Percentiles rank a stretch among this genome's conserved stretches.
Evolutionary conservation across 92 coral and sea anemone species (phyloP).

Genomic region (Porites rus): DNA sequence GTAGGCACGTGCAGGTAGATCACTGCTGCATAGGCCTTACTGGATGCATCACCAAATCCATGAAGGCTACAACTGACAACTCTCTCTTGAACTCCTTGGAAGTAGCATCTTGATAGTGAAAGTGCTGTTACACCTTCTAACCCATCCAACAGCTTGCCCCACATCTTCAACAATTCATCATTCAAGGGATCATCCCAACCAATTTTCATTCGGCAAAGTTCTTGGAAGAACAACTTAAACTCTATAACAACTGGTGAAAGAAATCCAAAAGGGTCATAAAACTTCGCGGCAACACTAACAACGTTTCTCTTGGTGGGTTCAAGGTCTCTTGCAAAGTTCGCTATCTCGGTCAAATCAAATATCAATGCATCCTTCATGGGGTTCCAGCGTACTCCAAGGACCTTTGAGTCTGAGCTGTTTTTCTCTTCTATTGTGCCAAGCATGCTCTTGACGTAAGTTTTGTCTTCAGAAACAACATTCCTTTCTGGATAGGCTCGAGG

Average conservation of each 20-base stretch:
- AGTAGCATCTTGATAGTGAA: constrained; percentile 36
- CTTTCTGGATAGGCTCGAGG: not conserved
- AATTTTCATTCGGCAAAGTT: no score
- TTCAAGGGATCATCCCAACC: not conserved
- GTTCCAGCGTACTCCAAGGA: constrained; percentile 7
- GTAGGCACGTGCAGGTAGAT: constrained; percentile 56
- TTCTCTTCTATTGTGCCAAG: not conserved
- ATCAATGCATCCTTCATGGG: not conserved
- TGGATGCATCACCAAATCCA: constrained; percentile 38
- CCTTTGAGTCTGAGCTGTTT: not conserved
- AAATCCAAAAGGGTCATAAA: constrained; percentile 62
- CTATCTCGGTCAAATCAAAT: not conserved
- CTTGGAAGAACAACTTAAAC: constrained; percentile 40
- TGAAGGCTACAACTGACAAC: constrained; percentile 36
- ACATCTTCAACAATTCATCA: constrained; percentile 36
- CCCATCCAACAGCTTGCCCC: constrained; percentile 36
- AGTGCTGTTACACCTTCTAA: constrained; percentile 32
- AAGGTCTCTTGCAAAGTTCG: not conserved
- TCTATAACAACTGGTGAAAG: constrained; percentile 35
- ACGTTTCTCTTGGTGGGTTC: constrained; percentile 29
- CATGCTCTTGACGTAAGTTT: constrained; percentile 1
- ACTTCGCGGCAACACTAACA: constrained; percentile 38
- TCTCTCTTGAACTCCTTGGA: constrained; percentile 15
- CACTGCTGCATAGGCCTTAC: constrained; percentile 57
- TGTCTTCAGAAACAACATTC: constrained; percentile 1